Base-by-base conservation (phyloP, 2,797 vertebrate species). In the Danio tinwini region DNA sequence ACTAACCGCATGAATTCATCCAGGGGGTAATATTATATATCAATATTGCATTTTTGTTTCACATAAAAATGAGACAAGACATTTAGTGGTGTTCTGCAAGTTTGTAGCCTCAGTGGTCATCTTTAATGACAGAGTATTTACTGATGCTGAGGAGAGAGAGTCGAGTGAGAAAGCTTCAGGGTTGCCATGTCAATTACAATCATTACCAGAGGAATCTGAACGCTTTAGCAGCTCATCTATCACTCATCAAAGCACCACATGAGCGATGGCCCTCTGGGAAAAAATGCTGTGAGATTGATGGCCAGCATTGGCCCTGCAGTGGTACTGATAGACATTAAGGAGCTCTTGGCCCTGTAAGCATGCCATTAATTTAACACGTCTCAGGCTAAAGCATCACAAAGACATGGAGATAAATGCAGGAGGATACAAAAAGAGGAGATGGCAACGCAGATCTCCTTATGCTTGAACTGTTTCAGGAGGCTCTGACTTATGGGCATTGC, bases 101-200 rank as follows among this genome's bases (percentile, higher is more conserved):
- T 45, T 16, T 1, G 8, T 49, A 44, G 44, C 8, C 64, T 44
- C 4, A 3, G 3, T 61, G 65, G 65, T 21, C 61, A 70, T 70
- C 53, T 56, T 61, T 52, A 70, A 70, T 70, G 13, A 37, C 42
- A 13, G 6, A 58, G 50, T 29, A 70, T 78, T 74, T 74, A 4
- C 17, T 64, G 80, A 64, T 74, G 64, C 45, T 74, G 70, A 68
- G 16, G 71, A 59, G 67, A 62, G 47, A 76, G 19, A 55, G 21
- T 64, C 63, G 62, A 53, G 62, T 84, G 63, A 49, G 70, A 72
- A 78, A 84, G 56, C 58, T 74, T 42, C 42, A 53, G 13, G 44
- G 88, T 92, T 92, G 81, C 89, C 67, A 88, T 88, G 87, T 64
- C 84, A 83, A 72, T 80, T 62, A 55, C 40, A 61, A 61, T 70